Percentiles rank a stretch among this genome's conserved stretches.
These are phyloP conservation scores for Andrena minutula DNA, from an alignment of 2,888 invertebrate species.

Conservation along the genomic window DNA sequence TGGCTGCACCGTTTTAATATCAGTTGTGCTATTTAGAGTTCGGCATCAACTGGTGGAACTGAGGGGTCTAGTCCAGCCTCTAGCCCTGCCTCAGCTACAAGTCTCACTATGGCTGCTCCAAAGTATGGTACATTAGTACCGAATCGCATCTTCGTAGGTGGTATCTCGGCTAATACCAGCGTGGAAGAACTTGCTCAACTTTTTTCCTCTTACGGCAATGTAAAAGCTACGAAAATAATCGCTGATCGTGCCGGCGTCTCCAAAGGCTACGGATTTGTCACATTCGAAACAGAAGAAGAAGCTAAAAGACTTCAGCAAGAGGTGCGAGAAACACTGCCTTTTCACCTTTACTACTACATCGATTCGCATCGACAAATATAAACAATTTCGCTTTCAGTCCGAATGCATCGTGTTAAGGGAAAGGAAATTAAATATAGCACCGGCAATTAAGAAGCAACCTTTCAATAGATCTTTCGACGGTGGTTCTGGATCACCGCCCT, in stretches of 20 bases:
- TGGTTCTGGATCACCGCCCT: slow-evolving; percentile 86
- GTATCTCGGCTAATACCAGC: slow-evolving; percentile 96
- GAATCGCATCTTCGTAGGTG: slow-evolving; percentile 98
- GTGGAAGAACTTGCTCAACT: slow-evolving; percentile 96
- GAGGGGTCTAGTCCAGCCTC: slow-evolving; percentile 84
- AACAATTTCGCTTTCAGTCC: slow-evolving; percentile 85
- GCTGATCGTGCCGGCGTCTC: slow-evolving; percentile 97
- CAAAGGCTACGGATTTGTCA: slow-evolving; percentile 96
- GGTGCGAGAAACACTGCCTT: slow-evolving; percentile 85
- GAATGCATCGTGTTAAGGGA: slow-evolving; percentile 92
- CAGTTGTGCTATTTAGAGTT: slow-evolving; percentile 75
- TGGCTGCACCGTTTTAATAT: slow-evolving; percentile 32
- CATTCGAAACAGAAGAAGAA: slow-evolving; percentile 95
- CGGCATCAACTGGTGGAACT: slow-evolving; percentile 83
- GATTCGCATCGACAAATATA: not conserved
- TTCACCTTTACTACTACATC: not conserved
- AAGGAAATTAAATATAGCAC: slow-evolving; percentile 94
- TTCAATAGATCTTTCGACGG: slow-evolving; percentile 86
- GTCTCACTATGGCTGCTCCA: slow-evolving; percentile 83
- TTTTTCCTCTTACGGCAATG: slow-evolving; percentile 95
- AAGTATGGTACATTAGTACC: slow-evolving; percentile 93
- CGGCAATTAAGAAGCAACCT: slow-evolving; percentile 93
- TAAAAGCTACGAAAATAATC: slow-evolving; percentile 97
- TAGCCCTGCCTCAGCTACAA: slow-evolving; percentile 82
- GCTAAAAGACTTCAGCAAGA: slow-evolving; percentile 91